Base-by-base conservation (phyloP, 2,797 vertebrate genomes). In the Protosalanx chinensis region DNA sequence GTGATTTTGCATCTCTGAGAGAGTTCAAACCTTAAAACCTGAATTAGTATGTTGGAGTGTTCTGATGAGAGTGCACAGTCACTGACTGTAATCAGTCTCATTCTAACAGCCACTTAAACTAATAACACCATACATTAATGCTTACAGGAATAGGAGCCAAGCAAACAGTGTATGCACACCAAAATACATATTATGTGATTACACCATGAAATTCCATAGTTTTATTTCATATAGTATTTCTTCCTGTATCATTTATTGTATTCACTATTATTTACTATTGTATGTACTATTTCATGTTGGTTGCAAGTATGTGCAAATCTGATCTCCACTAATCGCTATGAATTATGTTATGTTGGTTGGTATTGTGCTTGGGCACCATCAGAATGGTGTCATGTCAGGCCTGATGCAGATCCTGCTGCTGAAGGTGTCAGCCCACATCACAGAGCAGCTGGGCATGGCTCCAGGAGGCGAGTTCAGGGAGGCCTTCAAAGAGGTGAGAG, bases 381-480 rank as follows among this genome's bases (percentile, higher is more conserved):
- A 99, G 98, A 99, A 98, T 0, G 98, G 98, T 20, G 82, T 99
- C 77, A 98, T 99, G 94, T 98, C 98, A 0, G 98, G 98, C 59
- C 89, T 99, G 81, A 99, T 99, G 97, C 98, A 99, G 90, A 98
- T 98, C 88, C 92, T 99, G 66, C 93, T 99, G 79, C 92, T 99
- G 65, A 99, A 99, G 85, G 98, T 99, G 80, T 99, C 97, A 0
- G 98, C 98, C 58, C 98, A 99, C 87, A 99, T 99, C 91, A 99
- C 98, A 0, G 94, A 98, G 87, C 98, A 99, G 82, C 92, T 99
- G 76, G 98, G 98, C 81, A 96, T 98, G 97, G 97, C 97, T 70
- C 98, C 98, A 1, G 98, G 98, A 62, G 98, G 97, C 76, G 98
- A 99, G 87, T 99, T 99, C 86, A 92, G 97, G 78, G 96, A 98